Percentiles rank a stretch among this genome's conserved stretches.
phyloP scores from a whole-genome alignment of 2,113 vertebrate species.

The Microcebus ravelobensis region DNA sequence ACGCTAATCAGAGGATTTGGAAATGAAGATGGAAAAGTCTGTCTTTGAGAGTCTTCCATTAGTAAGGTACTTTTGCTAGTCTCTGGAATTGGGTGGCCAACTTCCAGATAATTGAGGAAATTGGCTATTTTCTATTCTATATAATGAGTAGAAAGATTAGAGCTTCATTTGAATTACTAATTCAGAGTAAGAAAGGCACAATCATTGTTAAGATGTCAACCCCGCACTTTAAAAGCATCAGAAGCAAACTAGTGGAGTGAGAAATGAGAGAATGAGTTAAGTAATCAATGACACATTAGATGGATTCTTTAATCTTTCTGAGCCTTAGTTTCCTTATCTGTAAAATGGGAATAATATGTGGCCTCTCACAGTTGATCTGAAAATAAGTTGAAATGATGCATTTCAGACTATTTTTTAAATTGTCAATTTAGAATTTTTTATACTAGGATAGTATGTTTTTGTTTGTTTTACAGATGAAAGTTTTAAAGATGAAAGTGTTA shows the following conservation, averaged over 20 bases:
- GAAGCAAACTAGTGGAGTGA: background rate
- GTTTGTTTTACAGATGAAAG: background rate
- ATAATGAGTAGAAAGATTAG: background rate
- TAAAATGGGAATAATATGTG: background rate
- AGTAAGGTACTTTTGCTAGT: background rate
- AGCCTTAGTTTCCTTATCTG: background rate
- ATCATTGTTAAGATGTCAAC: background rate
- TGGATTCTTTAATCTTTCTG: background rate
- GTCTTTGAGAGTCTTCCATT: background rate
- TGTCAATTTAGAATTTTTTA: background rate
- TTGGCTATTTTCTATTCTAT: background rate
- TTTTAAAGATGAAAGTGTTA: background rate
- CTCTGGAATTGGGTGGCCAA: background rate
- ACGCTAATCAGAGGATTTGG: background rate
- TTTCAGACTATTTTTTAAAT: background rate
- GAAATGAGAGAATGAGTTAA: background rate
- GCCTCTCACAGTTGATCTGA: background rate
- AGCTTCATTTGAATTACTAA: background rate
- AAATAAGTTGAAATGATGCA: background rate
- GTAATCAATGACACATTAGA: background rate
- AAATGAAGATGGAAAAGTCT: constrained; percentile 5
- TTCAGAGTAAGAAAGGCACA: background rate
- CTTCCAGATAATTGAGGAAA: background rate
- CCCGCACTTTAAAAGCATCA: background rate
- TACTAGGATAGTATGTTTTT: background rate